Evolutionary conservation across 2,797 vertebrate genomes (phyloP).

Genomic region (Melanotaenia parkinsoni): DNA sequence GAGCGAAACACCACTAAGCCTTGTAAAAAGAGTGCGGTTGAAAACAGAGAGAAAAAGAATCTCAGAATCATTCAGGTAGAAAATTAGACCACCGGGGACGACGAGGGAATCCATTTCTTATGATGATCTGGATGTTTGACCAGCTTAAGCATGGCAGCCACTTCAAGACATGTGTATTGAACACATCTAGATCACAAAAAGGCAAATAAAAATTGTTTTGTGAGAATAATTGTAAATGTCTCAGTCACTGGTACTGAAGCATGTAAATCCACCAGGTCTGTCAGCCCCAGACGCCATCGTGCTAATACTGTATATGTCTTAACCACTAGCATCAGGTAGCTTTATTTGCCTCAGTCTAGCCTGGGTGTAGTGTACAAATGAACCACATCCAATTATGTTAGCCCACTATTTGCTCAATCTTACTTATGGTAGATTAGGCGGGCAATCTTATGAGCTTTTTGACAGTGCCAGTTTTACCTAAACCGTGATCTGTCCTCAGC

Average conservation of each 20-base stretch:
- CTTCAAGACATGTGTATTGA: constrained; percentile 40
- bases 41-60: constrained; percentile 44
- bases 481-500: background rate
- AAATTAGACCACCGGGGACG: constrained; percentile 58
- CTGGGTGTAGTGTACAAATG: background rate
- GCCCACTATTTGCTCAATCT: background rate
- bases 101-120: constrained; percentile 17
- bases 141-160: constrained; percentile 31
- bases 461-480: background rate
- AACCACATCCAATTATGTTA: background rate
- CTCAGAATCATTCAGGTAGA: constrained; percentile 56
- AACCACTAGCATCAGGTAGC: background rate
- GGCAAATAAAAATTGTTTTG: background rate
- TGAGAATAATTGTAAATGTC: constrained; percentile 11
- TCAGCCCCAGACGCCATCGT: constrained; percentile 1
- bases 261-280: constrained; percentile 6
- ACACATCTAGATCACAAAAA: constrained; percentile 11
- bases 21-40: constrained; percentile 31
- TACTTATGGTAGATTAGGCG: background rate
- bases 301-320: constrained; percentile 20
- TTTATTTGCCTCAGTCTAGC: background rate
- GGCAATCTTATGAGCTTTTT: background rate
- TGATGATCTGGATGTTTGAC: constrained; percentile 46
- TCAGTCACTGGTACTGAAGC: constrained; percentile 12
- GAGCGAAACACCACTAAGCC: constrained; percentile 49